Conservation (phyloP, 2,888 invertebrate genomes). For the Oscheius sp. region DNA sequence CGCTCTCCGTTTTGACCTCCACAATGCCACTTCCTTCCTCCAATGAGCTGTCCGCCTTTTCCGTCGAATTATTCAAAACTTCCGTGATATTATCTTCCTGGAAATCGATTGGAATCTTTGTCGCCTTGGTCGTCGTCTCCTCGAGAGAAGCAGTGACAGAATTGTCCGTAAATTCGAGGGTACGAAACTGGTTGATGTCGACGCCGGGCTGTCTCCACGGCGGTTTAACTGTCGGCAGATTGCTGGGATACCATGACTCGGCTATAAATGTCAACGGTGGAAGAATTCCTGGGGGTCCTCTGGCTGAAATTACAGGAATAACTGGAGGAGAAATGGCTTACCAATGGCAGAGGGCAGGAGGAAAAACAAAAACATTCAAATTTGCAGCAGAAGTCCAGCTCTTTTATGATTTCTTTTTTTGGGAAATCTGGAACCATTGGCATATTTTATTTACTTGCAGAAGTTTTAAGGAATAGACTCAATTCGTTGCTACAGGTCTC, state of each 20-base stretch:
- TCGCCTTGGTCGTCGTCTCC: conserved; percentile 23
- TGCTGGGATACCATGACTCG: conserved; percentile 54
- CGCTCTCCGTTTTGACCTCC: neutral
- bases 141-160: conserved; percentile 39
- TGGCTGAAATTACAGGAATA: conserved; percentile 39
- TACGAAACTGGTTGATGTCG: conserved; percentile 47
- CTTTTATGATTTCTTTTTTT: too few species aligned
- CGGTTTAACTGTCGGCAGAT: conserved; percentile 54
- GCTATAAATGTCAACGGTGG: conserved; percentile 52
- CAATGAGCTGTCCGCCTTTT: neutral
- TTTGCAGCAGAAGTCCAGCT: too few species aligned
- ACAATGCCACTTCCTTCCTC: neutral
- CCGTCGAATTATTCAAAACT: neutral
- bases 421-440: too few species aligned
- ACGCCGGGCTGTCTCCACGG: conserved; percentile 55
- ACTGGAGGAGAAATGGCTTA: too few species aligned
- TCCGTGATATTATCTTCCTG: conserved; percentile 23
- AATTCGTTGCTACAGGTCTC: too few species aligned
- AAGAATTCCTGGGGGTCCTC: conserved; percentile 49
- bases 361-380: too few species aligned
- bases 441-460: too few species aligned
- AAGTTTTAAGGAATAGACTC: too few species aligned
- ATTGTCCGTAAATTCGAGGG: conserved; percentile 36
- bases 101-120: conserved; percentile 27
- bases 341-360: too few species aligned